Evolutionary conservation across 1,140 invertebrate genomes (phyloP), one percentile per base, ranked within the genome.

Genomic region (Platyscapa corneri): DNA sequence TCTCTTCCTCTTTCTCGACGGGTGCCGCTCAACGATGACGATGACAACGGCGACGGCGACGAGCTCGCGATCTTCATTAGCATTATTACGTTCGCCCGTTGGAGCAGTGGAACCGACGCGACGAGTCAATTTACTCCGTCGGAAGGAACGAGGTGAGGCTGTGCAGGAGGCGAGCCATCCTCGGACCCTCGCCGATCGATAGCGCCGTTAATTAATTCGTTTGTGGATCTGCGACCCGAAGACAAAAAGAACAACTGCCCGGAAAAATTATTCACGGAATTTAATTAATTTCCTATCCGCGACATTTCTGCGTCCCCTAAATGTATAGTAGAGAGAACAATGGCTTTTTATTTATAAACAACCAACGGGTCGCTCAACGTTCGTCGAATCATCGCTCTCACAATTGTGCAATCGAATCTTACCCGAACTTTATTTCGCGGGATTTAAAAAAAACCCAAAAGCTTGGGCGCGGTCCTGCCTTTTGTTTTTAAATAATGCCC

Each of bases 51-150:
- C 1, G 37, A 8, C 37, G 39, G 27, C 46, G 32, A 14, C 20
- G 67, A n/a, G n/a, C n/a, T 34, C 0, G 30, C 60, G 42, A 78
- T 78, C 77, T 72, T 85, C 84, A 85, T 85, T 85, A 85, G 84
- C 78, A 60, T 81, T 81, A 75, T 85, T 74, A 84, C 67, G 46
- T 0, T 56, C 30, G 67, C 30, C 18, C 10, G 20, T 60, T 60
- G 23, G 2, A 27, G 56, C 23, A 20, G 7, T 8, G 30, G 30
- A 0, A 5, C 32, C n/a, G n/a, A n/a, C n/a, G n/a, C n/a, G n/a
- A 30, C 37, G 16, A 76, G 56, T 70, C 65, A 79, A 84, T 78
- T 84, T 49, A 60, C 23, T 74, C 30, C 5, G 30, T 27, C 16
- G 5, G 67, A 32, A 72, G 42, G 20, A 18, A 3, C 10, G 32